Evolutionary conservation across 2,888 invertebrate species (phyloP).

Genomic region (Pandemis heparana): DNA sequence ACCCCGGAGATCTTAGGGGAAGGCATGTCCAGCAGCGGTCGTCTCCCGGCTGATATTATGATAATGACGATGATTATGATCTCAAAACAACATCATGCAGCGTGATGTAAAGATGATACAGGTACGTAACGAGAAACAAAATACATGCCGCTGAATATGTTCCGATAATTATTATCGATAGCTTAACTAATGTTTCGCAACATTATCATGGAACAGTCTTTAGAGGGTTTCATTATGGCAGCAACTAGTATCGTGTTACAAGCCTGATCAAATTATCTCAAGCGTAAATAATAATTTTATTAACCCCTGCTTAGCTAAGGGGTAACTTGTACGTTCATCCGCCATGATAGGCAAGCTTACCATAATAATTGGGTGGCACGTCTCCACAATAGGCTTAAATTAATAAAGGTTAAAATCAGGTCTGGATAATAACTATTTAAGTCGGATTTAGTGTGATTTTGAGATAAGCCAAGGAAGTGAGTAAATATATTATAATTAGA

Average conservation of each 20-base stretch:
- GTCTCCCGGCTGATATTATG: too few relatives aligned
- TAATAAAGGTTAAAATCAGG: neutral
- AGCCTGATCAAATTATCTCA: constrained; percentile 34
- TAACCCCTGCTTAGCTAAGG: constrained; percentile 25
- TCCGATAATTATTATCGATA: constrained; percentile 8
- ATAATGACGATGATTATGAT: neutral
- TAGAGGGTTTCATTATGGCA: constrained; percentile 29
- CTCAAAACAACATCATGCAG: neutral
- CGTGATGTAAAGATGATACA: neutral
- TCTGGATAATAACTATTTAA: neutral
- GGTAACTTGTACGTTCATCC: constrained; percentile 12
- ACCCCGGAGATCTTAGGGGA: too few relatives aligned
- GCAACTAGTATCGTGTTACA: constrained; percentile 35
- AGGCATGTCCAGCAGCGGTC: too few relatives aligned
- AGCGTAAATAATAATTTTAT: constrained; percentile 35
- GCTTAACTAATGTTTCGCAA: constrained; percentile 1
- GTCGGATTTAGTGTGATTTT: neutral
- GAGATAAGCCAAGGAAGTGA: neutral
- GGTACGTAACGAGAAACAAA: neutral
- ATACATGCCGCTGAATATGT: constrained; percentile 4
- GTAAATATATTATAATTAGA: too few relatives aligned
- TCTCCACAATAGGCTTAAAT: neutral
- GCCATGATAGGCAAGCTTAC: constrained; percentile 9
- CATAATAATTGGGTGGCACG: constrained; percentile 2
- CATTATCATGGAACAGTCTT: neutral